A percentile compares a stretch with the other conserved stretches of the same genome.
Conservation (phyloP, 2,797 vertebrate genomes). For the Sciurus carolinensis region DNA sequence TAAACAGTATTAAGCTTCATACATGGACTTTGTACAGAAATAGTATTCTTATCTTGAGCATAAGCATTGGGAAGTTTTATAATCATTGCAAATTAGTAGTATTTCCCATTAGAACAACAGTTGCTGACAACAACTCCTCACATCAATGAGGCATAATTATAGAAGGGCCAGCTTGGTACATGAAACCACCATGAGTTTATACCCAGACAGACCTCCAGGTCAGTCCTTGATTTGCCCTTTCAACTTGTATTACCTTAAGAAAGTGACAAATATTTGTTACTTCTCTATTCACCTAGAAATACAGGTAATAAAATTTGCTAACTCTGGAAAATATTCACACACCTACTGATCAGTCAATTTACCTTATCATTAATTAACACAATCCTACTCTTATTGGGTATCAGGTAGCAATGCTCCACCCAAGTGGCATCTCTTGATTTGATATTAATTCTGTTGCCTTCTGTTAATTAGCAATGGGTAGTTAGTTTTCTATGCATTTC, state of each 20-base stretch:
- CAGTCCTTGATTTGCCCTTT: not conserved
- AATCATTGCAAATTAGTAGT: not conserved
- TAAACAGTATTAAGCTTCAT: not conserved
- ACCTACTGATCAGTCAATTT: not conserved
- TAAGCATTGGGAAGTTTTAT: not conserved
- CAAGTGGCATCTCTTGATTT: not conserved
- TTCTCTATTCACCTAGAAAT: not conserved
- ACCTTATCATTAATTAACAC: not conserved
- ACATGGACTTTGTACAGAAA: not conserved
- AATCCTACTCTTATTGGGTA: not conserved
- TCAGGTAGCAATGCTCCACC: not conserved
- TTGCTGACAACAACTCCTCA: not conserved
- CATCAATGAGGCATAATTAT: not conserved
- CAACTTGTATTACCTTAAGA: not conserved
- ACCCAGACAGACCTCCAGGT: not conserved
- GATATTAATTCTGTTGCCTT: not conserved
- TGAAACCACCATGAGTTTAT: not conserved
- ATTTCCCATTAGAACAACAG: not conserved
- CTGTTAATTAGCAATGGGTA: not conserved
- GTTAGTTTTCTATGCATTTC: not conserved
- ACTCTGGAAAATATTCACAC: conserved; percentile 9
- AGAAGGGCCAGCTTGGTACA: not conserved
- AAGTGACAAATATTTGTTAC: not conserved
- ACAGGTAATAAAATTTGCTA: not conserved
- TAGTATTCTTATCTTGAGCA: not conserved